phyloP scores from a whole-genome alignment of 2,888 invertebrate genomes.

The Augiades crinisus region DNA sequence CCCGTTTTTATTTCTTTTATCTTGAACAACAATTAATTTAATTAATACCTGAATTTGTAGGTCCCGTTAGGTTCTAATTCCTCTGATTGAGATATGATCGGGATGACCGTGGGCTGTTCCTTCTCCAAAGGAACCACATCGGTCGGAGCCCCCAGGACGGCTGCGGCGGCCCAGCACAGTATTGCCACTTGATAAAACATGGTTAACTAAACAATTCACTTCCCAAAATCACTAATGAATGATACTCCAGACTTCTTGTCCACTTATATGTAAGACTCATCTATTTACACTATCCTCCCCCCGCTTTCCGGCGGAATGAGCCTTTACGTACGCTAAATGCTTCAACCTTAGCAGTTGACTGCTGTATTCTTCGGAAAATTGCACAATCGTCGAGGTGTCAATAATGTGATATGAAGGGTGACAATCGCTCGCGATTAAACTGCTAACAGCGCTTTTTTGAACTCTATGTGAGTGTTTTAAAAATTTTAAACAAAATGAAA shows the following conservation, averaged over 20 bases:
- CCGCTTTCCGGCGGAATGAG: constrained; percentile 63
- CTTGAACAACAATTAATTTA: too few species aligned
- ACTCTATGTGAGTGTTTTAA: background rate
- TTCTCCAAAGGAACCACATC: constrained; percentile 55
- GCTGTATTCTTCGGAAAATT: constrained; percentile 75
- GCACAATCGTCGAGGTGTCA: constrained; percentile 74
- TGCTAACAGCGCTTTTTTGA: constrained; percentile 41
- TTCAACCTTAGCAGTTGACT: constrained; percentile 77
- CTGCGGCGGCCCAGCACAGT: constrained; percentile 44
- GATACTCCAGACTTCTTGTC: constrained; percentile 67
- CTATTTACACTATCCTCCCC: constrained; percentile 78
- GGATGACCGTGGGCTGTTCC: constrained; percentile 65
- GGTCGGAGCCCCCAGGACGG: constrained; percentile 49
- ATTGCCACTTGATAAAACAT: constrained; percentile 54
- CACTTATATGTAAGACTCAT: constrained; percentile 76
- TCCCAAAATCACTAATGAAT: constrained; percentile 62
- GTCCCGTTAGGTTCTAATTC: constrained; percentile 76
- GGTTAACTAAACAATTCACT: constrained; percentile 46
- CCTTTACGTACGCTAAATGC: constrained; percentile 74
- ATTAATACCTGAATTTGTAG: constrained; percentile 71
- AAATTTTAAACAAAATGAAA: background rate
- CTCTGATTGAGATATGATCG: constrained; percentile 76
- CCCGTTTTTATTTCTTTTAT: too few species aligned
- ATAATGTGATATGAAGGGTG: constrained; percentile 66
- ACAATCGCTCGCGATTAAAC: constrained; percentile 54